Evolutionary conservation across 1,140 invertebrate species (phyloP).

Genomic region (Drosophila bifasciata): DNA sequence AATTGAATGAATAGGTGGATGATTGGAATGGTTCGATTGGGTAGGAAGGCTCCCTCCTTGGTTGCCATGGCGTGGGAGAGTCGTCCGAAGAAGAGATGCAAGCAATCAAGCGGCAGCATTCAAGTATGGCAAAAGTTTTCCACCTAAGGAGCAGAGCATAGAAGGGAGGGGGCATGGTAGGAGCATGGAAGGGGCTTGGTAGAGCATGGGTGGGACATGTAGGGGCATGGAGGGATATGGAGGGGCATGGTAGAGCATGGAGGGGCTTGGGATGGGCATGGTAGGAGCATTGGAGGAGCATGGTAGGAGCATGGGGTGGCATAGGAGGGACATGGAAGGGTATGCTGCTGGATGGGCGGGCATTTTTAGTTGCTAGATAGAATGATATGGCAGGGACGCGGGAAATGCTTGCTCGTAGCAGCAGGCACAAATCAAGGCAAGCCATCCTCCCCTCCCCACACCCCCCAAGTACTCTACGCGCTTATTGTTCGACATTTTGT

Average conservation of each 20-base stretch:
- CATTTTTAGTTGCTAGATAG: too few relatives aligned
- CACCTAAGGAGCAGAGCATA: neutral
- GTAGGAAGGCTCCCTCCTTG: too few relatives aligned
- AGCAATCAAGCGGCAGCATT: constrained; percentile 3
- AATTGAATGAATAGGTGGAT: neutral
- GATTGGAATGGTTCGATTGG: too few relatives aligned
- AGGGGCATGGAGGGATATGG: too few relatives aligned
- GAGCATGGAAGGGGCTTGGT: neutral
- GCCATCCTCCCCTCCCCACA: constrained; percentile 3
- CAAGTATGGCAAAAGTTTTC: constrained; percentile 28
- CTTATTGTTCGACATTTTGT: constrained; percentile 40
- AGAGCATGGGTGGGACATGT: neutral
- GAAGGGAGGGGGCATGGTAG: neutral
- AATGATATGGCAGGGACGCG: too few relatives aligned
- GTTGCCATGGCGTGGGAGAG: constrained; percentile 7
- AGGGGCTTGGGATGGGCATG: neutral
- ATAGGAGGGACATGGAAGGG: neutral
- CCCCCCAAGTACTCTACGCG: constrained; percentile 4
- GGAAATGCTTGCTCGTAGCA: too few relatives aligned
- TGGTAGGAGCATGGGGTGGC: neutral
- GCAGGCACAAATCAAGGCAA: constrained; percentile 37
- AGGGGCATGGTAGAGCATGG: neutral
- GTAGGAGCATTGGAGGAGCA: too few relatives aligned
- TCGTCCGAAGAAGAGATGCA: neutral
- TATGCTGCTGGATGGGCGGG: too few relatives aligned